phyloP scores from a whole-genome alignment of 2,113 vertebrate genomes.

The Nothoprocta pentlandii region DNA sequence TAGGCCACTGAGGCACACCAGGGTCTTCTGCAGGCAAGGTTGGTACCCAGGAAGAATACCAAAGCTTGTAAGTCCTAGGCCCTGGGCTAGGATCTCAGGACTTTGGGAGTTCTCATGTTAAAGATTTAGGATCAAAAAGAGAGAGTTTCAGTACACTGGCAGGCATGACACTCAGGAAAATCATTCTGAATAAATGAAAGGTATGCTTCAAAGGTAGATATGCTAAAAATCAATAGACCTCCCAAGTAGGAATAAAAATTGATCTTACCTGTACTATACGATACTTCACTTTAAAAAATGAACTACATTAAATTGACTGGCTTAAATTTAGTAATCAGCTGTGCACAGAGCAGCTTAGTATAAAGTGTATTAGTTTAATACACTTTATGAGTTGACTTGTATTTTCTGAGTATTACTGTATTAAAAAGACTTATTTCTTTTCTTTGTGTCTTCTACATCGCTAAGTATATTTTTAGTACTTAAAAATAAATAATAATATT shows the following conservation, averaged over 20 bases:
- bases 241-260: constrained; percentile 41
- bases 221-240: constrained; percentile 54
- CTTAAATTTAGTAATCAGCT: not conserved
- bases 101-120: not conserved
- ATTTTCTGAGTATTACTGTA: constrained; percentile 15
- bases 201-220: constrained; percentile 56
- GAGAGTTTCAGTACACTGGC: constrained; percentile 1
- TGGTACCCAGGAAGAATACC: not conserved
- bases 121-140: constrained; percentile 13
- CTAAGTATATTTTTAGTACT: not conserved
- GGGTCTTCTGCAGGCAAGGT: not conserved
- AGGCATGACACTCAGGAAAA: constrained; percentile 50
- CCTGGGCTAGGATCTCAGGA: not conserved
- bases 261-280: constrained; percentile 15
- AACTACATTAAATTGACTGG: not conserved
- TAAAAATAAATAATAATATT: constrained; percentile 6
- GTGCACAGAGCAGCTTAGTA: not conserved
- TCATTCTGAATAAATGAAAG: constrained; percentile 61
- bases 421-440: not conserved
- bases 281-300: constrained; percentile 25
- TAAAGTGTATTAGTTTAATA: not conserved
- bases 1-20: not conserved
- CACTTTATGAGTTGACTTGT: not conserved
- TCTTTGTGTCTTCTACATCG: not conserved
- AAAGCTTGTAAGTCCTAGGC: fast-evolving